phyloP scores from a whole-genome alignment of 2,113 vertebrate species.

The Euleptes europaea region DNA sequence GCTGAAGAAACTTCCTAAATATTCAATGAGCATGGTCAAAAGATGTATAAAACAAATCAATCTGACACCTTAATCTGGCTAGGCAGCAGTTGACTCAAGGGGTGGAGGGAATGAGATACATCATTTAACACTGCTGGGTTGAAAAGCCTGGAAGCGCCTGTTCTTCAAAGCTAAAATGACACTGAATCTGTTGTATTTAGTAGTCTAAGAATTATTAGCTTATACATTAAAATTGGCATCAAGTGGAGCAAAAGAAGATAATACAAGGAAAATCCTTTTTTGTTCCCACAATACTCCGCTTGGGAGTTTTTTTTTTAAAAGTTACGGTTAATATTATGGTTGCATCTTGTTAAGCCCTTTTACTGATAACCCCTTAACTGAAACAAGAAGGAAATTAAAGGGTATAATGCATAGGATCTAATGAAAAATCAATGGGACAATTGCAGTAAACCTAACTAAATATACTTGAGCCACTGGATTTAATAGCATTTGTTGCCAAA shows the following conservation, averaged over 20 bases:
- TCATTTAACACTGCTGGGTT: constrained; percentile 90
- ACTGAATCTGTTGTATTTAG: constrained; percentile 78
- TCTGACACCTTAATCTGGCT: constrained; percentile 94
- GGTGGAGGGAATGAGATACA: constrained; percentile 86
- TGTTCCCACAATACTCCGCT: constrained; percentile 50
- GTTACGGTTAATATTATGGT: constrained; percentile 39
- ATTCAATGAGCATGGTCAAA: constrained; percentile 92
- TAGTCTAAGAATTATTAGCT: constrained; percentile 79
- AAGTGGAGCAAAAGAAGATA: constrained; percentile 62
- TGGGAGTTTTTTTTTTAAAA: constrained; percentile 47
- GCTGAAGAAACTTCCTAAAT: constrained; percentile 90
- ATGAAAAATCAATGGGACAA: not conserved
- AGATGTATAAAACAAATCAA: constrained; percentile 92
- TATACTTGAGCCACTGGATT: not conserved
- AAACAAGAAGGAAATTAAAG: constrained; percentile 29
- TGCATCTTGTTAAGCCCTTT: constrained; percentile 44
- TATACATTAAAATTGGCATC: constrained; percentile 74
- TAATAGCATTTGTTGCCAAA: not conserved
- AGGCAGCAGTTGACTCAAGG: constrained; percentile 90
- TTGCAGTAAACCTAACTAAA: not conserved
- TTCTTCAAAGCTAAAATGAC: constrained; percentile 81
- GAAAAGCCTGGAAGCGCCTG: constrained; percentile 89
- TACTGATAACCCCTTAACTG: not conserved
- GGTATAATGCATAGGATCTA: constrained; percentile 18
- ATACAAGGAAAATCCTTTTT: constrained; percentile 46